Evolutionary conservation across 2,113 vertebrate genomes (phyloP).

Genomic region (Centropristis striata): DNA sequence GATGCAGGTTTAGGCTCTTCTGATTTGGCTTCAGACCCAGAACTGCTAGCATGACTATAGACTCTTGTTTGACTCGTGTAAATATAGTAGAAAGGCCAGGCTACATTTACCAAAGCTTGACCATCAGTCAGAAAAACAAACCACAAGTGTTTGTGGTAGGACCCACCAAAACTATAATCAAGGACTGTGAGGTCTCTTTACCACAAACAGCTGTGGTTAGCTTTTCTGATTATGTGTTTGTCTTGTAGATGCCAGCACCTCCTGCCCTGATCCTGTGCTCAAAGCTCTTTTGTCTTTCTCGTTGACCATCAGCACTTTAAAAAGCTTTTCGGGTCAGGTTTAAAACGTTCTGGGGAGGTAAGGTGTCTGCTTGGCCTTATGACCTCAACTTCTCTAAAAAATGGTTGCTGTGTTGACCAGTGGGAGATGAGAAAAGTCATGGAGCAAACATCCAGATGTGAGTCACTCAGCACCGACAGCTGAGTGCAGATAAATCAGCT

Average conservation of each 20-base stretch:
- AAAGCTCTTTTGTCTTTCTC: not conserved
- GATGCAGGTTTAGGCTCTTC: too few relatives aligned
- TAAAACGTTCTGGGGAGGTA: not conserved
- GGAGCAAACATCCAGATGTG: constrained; percentile 34
- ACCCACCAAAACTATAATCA: too few relatives aligned
- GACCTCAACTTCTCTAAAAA: not conserved
- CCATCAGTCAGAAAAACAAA: not conserved
- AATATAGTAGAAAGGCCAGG: not conserved
- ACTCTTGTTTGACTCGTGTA: not conserved
- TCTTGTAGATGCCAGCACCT: not conserved
- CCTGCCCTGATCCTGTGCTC: not conserved
- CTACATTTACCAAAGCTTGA: not conserved
- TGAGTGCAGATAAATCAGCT: constrained; percentile 19
- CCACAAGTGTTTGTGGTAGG: too few relatives aligned
- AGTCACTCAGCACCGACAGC: constrained; percentile 42
- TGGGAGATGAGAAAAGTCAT: not conserved
- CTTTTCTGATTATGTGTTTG: too few relatives aligned
- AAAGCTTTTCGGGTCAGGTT: not conserved
- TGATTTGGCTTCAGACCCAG: too few relatives aligned
- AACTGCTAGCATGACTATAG: too few relatives aligned
- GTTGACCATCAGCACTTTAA: not conserved
- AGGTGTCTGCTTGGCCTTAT: not conserved
- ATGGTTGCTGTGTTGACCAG: not conserved
- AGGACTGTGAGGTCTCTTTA: too few relatives aligned
- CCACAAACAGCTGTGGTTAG: too few relatives aligned